These are phyloP conservation scores for Solea solea DNA, from an alignment of 2,113 vertebrate genomes.

Conservation along the genomic window DNA sequence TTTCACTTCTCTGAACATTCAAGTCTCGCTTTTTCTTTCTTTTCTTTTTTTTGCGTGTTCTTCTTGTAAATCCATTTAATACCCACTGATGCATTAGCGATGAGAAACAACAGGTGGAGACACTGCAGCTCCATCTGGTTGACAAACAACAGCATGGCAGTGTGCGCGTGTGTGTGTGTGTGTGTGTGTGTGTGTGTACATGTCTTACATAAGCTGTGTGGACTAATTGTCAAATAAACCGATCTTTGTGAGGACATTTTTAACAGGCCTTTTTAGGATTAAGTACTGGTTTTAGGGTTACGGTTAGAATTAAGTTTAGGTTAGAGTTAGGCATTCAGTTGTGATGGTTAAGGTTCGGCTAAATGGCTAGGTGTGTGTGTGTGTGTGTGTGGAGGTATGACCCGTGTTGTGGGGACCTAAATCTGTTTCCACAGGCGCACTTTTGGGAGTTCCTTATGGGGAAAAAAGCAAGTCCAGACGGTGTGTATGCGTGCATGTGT, in stretches of 20 bases:
- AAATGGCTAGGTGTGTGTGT: background rate
- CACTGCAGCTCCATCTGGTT: slow-evolving; percentile 25
- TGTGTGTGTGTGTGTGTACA: background rate
- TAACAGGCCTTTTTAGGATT: no score
- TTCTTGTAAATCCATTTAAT: slow-evolving; percentile 20
- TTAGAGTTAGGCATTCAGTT: no score
- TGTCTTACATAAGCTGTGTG: background rate
- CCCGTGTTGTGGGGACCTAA: no score
- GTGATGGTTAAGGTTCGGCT: background rate
- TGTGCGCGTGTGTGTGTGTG: background rate
- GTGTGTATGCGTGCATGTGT: no score
- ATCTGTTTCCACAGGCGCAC: no score
- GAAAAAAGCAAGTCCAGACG: no score
- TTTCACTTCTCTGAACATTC: slow-evolving; percentile 4
- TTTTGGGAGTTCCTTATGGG: no score
- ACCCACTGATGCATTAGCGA: slow-evolving; percentile 5
- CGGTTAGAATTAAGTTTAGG: no score
- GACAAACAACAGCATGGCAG: slow-evolving; percentile 13
- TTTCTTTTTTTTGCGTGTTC: background rate
- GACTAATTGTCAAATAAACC: no score
- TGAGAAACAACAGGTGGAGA: slow-evolving; percentile 14
- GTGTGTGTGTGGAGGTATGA: no score
- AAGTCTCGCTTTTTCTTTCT: background rate
- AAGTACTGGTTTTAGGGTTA: no score
- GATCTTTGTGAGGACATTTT: background rate